Evolutionary conservation across 2,113 vertebrate species (phyloP).

Genomic region (Todiramphus chloris): DNA sequence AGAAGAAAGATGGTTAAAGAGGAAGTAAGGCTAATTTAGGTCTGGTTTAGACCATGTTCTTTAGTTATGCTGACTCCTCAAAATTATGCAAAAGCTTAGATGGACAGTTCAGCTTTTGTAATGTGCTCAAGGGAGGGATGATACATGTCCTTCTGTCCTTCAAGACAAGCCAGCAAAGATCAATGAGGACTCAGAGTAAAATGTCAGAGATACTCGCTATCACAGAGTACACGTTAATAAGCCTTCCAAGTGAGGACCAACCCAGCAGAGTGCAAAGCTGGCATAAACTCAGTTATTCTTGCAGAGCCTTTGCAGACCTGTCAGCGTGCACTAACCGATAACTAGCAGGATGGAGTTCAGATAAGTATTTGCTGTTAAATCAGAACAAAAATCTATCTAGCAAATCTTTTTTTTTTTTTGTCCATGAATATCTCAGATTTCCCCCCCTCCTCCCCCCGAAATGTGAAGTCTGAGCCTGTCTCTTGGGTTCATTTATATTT

Average conservation of each 20-base stretch:
- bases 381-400: not conserved
- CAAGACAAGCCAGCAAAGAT: not conserved
- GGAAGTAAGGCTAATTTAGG: not conserved
- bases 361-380: not conserved
- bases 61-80: not conserved
- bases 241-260: not conserved
- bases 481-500: not conserved
- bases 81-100: not conserved
- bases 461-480: not conserved
- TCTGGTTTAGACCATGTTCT: not conserved
- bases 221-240: not conserved
- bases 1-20: not conserved
- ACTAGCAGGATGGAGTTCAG: not conserved
- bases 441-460: not conserved
- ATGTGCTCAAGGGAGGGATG: not conserved
- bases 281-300: not conserved
- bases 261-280: not conserved
- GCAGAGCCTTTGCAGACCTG: not conserved
- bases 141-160: not conserved
- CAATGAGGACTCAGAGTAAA: not conserved
- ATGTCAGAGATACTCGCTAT: not conserved
- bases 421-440: not conserved
- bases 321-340: not conserved
- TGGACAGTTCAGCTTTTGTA: not conserved
- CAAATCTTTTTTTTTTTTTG: not conserved